These are phyloP conservation scores for Lingula anatina DNA, from an alignment of 2,888 invertebrate genomes.

Conservation along the genomic window DNA sequence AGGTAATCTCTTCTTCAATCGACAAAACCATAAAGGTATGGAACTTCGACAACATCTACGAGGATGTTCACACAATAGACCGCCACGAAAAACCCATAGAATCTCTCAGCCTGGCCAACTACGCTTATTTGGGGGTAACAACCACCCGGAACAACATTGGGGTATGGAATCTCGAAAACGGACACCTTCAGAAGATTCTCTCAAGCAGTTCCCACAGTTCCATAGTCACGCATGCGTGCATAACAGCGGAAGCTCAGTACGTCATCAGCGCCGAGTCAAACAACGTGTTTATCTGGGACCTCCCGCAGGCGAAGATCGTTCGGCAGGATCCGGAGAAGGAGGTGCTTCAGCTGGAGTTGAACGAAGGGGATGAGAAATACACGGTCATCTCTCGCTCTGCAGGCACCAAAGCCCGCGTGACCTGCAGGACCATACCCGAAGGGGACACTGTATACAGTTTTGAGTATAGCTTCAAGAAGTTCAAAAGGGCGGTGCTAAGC, in stretches of 20 bases:
- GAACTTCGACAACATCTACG: conserved; percentile 98
- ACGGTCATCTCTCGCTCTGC: conserved; percentile 64
- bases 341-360: conserved; percentile 69
- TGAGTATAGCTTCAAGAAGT: conserved; percentile 75
- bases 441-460: conserved; percentile 75
- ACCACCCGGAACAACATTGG: conserved; percentile 93
- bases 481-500: conserved; percentile 74
- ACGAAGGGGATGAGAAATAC: conserved; percentile 70
- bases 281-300: conserved; percentile 85
- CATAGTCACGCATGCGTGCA: conserved; percentile 86
- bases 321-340: conserved; percentile 79
- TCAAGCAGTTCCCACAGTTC: conserved; percentile 90
- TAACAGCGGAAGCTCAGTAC: conserved; percentile 76
- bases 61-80: conserved; percentile 73
- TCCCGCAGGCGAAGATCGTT: conserved; percentile 66
- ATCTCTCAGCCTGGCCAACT: conserved; percentile 63
- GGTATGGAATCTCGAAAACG: conserved; percentile 85
- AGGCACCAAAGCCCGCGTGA: conserved; percentile 21
- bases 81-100: conserved; percentile 93
- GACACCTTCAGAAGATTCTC: conserved; percentile 76
- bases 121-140: conserved; percentile 78
- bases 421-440: conserved; percentile 56
- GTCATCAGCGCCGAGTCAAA: conserved; percentile 90
- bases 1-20: conserved; percentile 94
- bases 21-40: conserved; percentile 97